Percentiles rank a stretch among this genome's conserved stretches.
These are phyloP conservation scores for Drosophila littoralis DNA, from an alignment of 1,140 invertebrate species.

Conservation along the genomic window DNA sequence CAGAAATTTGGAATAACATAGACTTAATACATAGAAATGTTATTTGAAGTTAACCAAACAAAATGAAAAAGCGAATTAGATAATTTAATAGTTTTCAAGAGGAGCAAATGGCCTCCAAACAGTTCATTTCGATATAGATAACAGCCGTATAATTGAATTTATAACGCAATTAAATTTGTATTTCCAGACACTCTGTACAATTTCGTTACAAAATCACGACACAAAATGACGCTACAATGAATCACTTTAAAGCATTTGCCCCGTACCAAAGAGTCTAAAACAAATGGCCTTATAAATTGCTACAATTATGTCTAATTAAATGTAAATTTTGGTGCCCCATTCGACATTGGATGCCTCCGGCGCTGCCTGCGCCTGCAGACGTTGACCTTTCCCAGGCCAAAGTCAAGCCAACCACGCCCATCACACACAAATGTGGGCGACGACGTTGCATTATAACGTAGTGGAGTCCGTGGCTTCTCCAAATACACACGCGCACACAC, in stretches of 20 bases:
- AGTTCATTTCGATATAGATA: slow-evolving; percentile 1
- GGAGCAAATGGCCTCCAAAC: neutral
- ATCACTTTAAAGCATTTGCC: slow-evolving; percentile 37
- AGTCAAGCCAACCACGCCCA: slow-evolving; percentile 40
- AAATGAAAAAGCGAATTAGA: too few relatives aligned
- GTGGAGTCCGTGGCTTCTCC: slow-evolving; percentile 7
- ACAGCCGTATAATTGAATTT: neutral
- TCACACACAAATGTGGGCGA: slow-evolving; percentile 12
- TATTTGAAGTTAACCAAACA: too few relatives aligned
- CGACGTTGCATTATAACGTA: slow-evolving; percentile 19
- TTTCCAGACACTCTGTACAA: neutral
- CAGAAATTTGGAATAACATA: too few relatives aligned
- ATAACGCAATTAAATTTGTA: slow-evolving; percentile 6
- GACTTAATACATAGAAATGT: too few relatives aligned
- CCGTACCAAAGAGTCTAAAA: neutral
- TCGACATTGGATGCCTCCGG: neutral
- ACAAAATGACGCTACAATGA: slow-evolving; percentile 34
- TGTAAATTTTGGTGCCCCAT: slow-evolving; percentile 48
- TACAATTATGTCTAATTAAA: slow-evolving; percentile 60
- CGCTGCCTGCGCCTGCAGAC: slow-evolving; percentile 6
- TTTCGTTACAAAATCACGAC: slow-evolving; percentile 16
- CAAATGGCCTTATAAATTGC: slow-evolving; percentile 54
- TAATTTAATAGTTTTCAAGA: neutral
- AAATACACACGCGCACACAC: neutral
- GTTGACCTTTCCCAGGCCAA: slow-evolving; percentile 45